Conservation (phyloP, 2,797 vertebrate species). For the Vultur gryphus region DNA sequence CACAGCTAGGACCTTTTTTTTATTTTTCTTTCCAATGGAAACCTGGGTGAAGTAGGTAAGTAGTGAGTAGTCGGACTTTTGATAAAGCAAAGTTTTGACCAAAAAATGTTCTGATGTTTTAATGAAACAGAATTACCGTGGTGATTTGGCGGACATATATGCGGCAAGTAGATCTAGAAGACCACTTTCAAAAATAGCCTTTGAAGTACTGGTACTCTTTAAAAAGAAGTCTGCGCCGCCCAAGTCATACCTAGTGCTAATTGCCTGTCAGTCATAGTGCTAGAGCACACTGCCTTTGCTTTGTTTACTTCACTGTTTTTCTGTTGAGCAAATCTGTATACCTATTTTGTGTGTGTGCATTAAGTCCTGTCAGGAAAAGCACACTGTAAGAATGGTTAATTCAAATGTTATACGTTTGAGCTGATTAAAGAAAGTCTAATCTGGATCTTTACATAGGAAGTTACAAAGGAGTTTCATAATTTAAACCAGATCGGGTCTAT, state of each 20-base stretch:
- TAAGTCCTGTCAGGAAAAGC: not conserved
- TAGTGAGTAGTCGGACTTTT: not conserved
- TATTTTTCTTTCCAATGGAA: not conserved
- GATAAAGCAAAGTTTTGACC: not conserved
- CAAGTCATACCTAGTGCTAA: not conserved
- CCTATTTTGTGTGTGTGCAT: not conserved
- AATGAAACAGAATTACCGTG: not conserved
- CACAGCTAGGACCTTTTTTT: not conserved
- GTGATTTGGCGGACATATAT: not conserved
- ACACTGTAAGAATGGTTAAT: not conserved
- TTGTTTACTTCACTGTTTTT: not conserved
- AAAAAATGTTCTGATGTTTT: not conserved
- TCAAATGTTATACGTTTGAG: not conserved
- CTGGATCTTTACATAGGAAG: constrained; percentile 7
- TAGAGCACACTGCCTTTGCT: not conserved
- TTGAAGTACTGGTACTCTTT: not conserved
- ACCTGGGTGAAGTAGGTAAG: not conserved
- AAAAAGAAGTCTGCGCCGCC: not conserved
- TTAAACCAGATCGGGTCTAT: constrained; percentile 40
- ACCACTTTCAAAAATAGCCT: not conserved
- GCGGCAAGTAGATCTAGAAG: not conserved
- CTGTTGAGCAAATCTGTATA: not conserved
- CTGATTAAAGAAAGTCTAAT: constrained; percentile 29
- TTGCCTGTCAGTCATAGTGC: not conserved
- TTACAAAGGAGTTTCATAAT: constrained; percentile 26